Conservation (phyloP, 2,797 vertebrate species). For the Sebastes nivosus region DNA sequence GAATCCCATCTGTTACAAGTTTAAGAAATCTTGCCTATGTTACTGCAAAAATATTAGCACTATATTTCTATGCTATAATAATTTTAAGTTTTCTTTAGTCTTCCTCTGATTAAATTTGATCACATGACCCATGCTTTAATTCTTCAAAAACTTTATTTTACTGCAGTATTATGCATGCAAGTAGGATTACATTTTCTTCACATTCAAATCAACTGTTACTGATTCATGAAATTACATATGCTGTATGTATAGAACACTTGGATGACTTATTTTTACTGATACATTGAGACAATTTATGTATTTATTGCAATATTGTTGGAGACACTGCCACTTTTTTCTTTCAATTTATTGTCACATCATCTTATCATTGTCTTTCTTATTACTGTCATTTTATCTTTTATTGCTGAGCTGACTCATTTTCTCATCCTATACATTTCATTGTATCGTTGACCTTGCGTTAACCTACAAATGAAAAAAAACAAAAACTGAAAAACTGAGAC, state of each 20-base stretch:
- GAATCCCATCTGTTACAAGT: slow-evolving; percentile 8
- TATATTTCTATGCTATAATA: no score
- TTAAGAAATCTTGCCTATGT: background rate
- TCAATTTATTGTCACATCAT: no score
- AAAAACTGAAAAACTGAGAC: background rate
- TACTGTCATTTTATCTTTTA: no score
- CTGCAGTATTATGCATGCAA: background rate
- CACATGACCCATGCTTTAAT: background rate
- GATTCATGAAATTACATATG: background rate
- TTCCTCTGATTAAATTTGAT: background rate
- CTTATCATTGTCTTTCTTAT: no score
- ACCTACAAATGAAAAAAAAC: no score
- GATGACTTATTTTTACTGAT: background rate
- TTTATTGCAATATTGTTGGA: no score
- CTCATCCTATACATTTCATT: no score
- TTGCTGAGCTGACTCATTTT: no score
- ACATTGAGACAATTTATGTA: no score
- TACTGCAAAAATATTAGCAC: background rate
- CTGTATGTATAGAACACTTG: background rate
- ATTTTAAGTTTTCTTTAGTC: background rate
- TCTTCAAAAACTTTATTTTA: background rate
- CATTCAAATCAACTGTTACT: background rate
- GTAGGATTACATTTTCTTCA: background rate
- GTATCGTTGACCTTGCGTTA: no score
- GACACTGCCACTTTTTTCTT: no score